Conservation (phyloP, 1,140 invertebrate species). For the Aphaenogaster ashmeadi region DNA sequence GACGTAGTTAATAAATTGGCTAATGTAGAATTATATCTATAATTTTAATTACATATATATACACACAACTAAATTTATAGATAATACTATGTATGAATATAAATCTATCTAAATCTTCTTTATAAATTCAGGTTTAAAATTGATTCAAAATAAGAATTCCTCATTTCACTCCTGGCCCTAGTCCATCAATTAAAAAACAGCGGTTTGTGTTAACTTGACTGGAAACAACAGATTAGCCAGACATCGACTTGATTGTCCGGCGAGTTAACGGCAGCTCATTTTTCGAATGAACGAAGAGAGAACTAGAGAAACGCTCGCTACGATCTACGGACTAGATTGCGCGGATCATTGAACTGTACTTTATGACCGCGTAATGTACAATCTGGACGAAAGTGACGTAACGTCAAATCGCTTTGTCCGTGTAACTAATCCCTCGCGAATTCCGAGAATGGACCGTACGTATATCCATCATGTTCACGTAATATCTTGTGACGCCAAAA, state of each 20-base stretch:
- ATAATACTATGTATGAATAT: not conserved
- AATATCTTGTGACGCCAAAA: not conserved
- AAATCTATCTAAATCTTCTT: not conserved
- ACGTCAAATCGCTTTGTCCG: slow-evolving; percentile 33
- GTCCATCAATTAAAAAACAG: not conserved
- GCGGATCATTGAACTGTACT: slow-evolving; percentile 56
- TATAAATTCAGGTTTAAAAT: not conserved
- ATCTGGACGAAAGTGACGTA: slow-evolving; percentile 54
- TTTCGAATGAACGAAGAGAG: slow-evolving; percentile 35
- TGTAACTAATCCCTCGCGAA: not conserved
- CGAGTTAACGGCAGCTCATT: slow-evolving; percentile 20
- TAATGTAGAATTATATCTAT: not conserved
- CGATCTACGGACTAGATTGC: slow-evolving; percentile 47
- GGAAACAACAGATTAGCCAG: slow-evolving; percentile 11
- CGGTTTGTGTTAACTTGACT: slow-evolving; percentile 4
- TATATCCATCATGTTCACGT: slow-evolving; percentile 7
- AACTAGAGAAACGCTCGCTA: slow-evolving; percentile 38
- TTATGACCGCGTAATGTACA: slow-evolving; percentile 35
- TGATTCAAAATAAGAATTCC: not conserved
- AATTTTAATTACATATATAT: not conserved
- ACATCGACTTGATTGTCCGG: not conserved
- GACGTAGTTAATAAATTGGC: slow-evolving; percentile 42
- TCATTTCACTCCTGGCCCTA: not conserved
- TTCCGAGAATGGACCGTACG: slow-evolving; percentile 4
- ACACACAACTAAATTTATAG: not conserved